Evolutionary conservation across 1,140 invertebrate genomes (phyloP).

Genomic region (Rhysida immarginata): DNA sequence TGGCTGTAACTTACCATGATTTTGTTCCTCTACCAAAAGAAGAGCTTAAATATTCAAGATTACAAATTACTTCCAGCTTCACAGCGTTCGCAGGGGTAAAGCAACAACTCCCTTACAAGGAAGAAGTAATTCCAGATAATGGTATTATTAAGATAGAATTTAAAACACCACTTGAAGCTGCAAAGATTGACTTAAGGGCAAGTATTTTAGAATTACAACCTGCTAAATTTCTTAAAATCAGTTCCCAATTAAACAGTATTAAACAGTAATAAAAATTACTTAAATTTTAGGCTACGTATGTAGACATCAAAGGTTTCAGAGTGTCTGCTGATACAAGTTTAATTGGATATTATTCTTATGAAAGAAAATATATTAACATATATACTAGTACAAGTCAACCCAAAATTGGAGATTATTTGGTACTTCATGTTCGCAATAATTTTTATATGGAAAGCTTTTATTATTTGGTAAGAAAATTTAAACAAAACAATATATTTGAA

Average conservation of each 20-base stretch:
- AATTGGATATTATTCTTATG: constrained; percentile 17
- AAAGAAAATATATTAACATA: constrained; percentile 26
- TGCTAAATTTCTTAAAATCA: too few relatives aligned
- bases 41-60: constrained; percentile 18
- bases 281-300: constrained; percentile 6
- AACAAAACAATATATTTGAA: constrained; percentile 6
- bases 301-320: background rate
- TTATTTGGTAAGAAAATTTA: constrained; percentile 30
- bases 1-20: constrained; percentile 25
- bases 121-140: background rate
- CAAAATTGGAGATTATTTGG: constrained; percentile 30
- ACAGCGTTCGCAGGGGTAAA: background rate
- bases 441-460: constrained; percentile 32
- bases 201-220: too few relatives aligned
- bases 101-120: background rate
- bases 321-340: background rate
- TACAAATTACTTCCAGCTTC: constrained; percentile 19
- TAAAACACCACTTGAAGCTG: background rate
- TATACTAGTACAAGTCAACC: constrained; percentile 26
- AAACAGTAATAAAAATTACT: too few relatives aligned
- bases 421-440: constrained; percentile 34
- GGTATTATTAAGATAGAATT: constrained; percentile 4
- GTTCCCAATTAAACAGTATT: too few relatives aligned
- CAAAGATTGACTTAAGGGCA: background rate
- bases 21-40: constrained; percentile 22